Percentiles rank a stretch among this genome's conserved stretches.
These are phyloP conservation scores for Sussaba pulchella DNA, from an alignment of 2,888 invertebrate species.

Conservation along the genomic window DNA sequence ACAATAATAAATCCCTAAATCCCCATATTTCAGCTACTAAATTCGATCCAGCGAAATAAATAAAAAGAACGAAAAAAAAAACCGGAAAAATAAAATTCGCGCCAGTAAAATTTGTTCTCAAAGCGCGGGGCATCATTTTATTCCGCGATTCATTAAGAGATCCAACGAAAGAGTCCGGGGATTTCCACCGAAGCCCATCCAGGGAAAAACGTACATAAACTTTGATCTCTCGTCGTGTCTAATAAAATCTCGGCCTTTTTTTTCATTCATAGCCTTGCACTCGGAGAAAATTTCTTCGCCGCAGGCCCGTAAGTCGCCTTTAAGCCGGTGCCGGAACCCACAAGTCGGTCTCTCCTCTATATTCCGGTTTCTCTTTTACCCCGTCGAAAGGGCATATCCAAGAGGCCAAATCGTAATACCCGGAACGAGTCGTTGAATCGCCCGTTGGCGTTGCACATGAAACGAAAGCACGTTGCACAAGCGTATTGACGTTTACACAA, in stretches of 20 bases:
- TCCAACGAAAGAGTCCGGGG: background rate
- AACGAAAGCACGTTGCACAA: constrained; percentile 20
- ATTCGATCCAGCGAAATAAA: too few relatives aligned
- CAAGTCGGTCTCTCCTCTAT: background rate
- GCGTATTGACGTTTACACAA: constrained; percentile 40
- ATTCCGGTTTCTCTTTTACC: constrained; percentile 1
- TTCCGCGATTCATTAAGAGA: constrained; percentile 48
- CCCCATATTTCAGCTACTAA: too few relatives aligned
- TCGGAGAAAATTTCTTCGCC: constrained; percentile 31
- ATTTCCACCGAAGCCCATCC: constrained; percentile 1
- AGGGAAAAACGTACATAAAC: constrained; percentile 43
- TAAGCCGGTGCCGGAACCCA: background rate
- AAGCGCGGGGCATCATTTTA: constrained; percentile 2
- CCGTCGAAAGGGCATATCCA: constrained; percentile 37
- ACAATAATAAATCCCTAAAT: too few relatives aligned
- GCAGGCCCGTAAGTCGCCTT: constrained; percentile 15
- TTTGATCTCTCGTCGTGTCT: constrained; percentile 66
- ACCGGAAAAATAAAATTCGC: too few relatives aligned
- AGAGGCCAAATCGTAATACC: constrained; percentile 20
- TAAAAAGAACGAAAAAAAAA: too few relatives aligned
- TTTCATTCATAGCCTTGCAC: constrained; percentile 34
- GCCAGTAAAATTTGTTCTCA: constrained; percentile 7
- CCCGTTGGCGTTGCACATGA: constrained; percentile 37
- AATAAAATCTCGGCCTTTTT: constrained; percentile 64
- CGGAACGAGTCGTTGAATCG: constrained; percentile 14